phyloP scores from a whole-genome alignment of 92 coral and sea anemone species.

The Epizoanthus scotinus region DNA sequence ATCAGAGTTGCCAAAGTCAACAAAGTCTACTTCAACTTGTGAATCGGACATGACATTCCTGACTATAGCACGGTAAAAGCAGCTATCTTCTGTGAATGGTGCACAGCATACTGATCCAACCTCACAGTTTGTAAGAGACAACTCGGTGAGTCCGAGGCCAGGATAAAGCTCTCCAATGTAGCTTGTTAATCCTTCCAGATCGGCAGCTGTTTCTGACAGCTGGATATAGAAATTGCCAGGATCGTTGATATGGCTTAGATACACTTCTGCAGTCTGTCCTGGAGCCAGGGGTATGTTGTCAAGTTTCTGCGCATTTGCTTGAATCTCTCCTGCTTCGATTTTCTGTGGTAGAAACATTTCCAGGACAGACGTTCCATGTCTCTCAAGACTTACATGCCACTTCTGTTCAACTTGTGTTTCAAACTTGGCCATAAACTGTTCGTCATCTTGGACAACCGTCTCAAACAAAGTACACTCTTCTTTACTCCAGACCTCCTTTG shows the following conservation, averaged over 20 bases:
- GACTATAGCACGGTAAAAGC: conserved; percentile 81
- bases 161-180: conserved; percentile 51
- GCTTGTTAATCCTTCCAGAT: conserved; percentile 26
- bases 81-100: conserved; percentile 66
- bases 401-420: conserved; percentile 1
- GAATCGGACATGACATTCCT: conserved; percentile 55
- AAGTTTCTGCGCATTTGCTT: conserved; percentile 6
- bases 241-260: conserved; percentile 61
- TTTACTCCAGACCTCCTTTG: conserved; percentile 28
- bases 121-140: not conserved
- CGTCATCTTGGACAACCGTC: conserved; percentile 36
- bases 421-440: conserved; percentile 31
- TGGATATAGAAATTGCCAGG: conserved; percentile 61
- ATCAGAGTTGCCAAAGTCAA: conserved; percentile 90
- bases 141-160: conserved; percentile 38
- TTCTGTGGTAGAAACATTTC: conserved; percentile 45
- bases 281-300: conserved; percentile 20
- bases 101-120: conserved; percentile 83
- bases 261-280: conserved; percentile 57
- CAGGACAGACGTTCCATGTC: conserved; percentile 47
- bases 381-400: conserved; percentile 42
- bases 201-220: conserved; percentile 41
- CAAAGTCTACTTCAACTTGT: conserved; percentile 73
- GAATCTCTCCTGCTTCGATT: not conserved
- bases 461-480: conserved; percentile 41